Base-by-base conservation (phyloP, 2,113 vertebrate genomes). In the Microcebus jonahi region DNA sequence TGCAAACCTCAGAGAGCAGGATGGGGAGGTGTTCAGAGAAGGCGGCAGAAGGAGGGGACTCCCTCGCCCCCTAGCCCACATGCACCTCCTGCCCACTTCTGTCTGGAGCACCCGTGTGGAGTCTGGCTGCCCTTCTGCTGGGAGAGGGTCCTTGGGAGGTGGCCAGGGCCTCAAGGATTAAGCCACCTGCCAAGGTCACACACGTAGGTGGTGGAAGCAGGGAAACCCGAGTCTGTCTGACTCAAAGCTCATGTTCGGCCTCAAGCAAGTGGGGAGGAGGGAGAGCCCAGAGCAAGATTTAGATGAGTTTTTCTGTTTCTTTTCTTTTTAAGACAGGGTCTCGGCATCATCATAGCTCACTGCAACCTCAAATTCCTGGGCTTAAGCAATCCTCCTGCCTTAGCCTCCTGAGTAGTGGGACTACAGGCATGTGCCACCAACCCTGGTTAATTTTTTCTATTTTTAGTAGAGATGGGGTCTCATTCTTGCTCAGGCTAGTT, bases 51-150 rank as follows among this genome's bases (percentile, higher is more conserved):
- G 42, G 45, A 8, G 36, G 31, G 9, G 42, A 27, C 15, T 4
- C 14, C 0, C 0, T 0, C 0, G 17, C 5, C 7, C 5, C 71
- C 39, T 29, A 7, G 15, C 42, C 12, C 1, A 0, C 55, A 42
- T 27, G 1, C 8, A 63, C n/a, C 29, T 21, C 20, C 53, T 21
- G 50, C 10, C 36, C 3, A 17, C 34, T 27, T 71, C 55, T 0
- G 5, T 27, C 53, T 55, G 53, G 57, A 65, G 20, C 21, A 1
- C 29, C 36, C 65, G 42, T 17, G 53, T 36, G 11, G 25, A 8
- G 7, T 34, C 50, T 82, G 80, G 15, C 23, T 55, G n/a, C 8
- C 2, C 2, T 23, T 73, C 48, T 7, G 5, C 20, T 27, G 5
- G 48, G 23, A 76, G 53, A 31, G 20, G 88, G 3, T 50, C 75